Evolutionary conservation across 1,140 invertebrate species (phyloP).

Genomic region (Drosophila tani): DNA sequence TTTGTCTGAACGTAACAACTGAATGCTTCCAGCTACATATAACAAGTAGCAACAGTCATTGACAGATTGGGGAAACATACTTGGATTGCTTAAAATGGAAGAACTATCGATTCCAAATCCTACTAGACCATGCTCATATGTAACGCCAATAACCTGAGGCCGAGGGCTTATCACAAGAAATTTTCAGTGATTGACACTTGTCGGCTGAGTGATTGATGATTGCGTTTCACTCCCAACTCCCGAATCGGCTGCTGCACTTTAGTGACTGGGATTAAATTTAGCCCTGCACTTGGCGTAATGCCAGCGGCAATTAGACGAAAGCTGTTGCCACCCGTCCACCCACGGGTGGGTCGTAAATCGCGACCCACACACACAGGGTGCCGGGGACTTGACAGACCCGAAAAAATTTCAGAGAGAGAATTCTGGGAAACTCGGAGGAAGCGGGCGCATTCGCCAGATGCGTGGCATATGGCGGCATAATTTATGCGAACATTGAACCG

Average conservation of each 20-base stretch:
- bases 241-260: constrained; percentile 15
- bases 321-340: constrained; percentile 30
- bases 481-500: constrained; percentile 77
- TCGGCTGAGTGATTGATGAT: constrained; percentile 32
- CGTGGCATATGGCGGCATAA: constrained; percentile 75
- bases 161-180: neutral
- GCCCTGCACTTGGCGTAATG: constrained; percentile 53
- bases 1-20: neutral
- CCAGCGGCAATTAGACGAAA: constrained; percentile 71
- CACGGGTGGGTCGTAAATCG: constrained; percentile 58
- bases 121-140: neutral
- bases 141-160: neutral
- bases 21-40: neutral
- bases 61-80: neutral
- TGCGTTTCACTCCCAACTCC: constrained; percentile 17
- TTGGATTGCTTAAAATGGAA: neutral
- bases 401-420: constrained; percentile 14
- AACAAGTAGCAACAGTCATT: neutral
- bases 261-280: constrained; percentile 34
- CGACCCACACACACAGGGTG: constrained; percentile 41
- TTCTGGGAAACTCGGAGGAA: constrained; percentile 15
- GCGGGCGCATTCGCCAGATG: constrained; percentile 41
- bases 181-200: constrained; percentile 10
- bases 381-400: constrained; percentile 53
- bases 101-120: no score